Evolutionary conservation across 1,140 invertebrate genomes (phyloP).

Genomic region (Drosophila ogumai): DNA sequence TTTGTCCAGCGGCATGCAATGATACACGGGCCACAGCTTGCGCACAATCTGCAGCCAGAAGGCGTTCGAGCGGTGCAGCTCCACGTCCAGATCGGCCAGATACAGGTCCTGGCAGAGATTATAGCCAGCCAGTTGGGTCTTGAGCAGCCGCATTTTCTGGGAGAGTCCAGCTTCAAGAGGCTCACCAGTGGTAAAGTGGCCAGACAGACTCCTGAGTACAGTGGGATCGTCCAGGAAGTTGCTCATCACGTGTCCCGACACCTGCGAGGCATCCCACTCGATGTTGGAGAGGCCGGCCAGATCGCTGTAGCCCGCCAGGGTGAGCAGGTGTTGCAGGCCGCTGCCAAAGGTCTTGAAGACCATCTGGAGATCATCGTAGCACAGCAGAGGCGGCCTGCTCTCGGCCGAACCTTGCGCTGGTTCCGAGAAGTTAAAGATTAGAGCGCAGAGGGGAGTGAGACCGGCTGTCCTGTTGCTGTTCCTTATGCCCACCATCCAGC

Average conservation of each 20-base stretch:
- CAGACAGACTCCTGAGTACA: conserved; percentile 89
- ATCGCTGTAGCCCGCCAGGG: conserved; percentile 92
- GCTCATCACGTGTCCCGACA: conserved; percentile 92
- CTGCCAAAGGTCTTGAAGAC: conserved; percentile 95
- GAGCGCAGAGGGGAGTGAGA: conserved; percentile 89
- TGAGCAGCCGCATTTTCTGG: conserved; percentile 87
- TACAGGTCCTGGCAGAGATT: conserved; percentile 94
- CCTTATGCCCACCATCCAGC: conserved; percentile 89
- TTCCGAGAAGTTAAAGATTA: conserved; percentile 93
- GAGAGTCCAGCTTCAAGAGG: conserved; percentile 89
- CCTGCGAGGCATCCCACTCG: conserved; percentile 95
- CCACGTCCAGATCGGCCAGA: conserved; percentile 92
- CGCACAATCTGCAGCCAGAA: conserved; percentile 93
- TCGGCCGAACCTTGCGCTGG: conserved; percentile 84
- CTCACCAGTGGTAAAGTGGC: conserved; percentile 91
- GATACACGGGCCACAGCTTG: conserved; percentile 91
- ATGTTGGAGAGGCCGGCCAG: conserved; percentile 93
- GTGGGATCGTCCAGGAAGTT: conserved; percentile 92
- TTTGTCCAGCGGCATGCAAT: conserved; percentile 90
- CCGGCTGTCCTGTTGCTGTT: conserved; percentile 88
- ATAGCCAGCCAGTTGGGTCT: conserved; percentile 91
- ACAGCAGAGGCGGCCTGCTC: conserved; percentile 90
- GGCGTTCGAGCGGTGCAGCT: conserved; percentile 90
- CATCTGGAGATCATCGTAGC: conserved; percentile 90
- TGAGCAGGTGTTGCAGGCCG: conserved; percentile 92